Conservation (phyloP, 2,797 vertebrate genomes). For the Pantherophis alleghaniensis region DNA sequence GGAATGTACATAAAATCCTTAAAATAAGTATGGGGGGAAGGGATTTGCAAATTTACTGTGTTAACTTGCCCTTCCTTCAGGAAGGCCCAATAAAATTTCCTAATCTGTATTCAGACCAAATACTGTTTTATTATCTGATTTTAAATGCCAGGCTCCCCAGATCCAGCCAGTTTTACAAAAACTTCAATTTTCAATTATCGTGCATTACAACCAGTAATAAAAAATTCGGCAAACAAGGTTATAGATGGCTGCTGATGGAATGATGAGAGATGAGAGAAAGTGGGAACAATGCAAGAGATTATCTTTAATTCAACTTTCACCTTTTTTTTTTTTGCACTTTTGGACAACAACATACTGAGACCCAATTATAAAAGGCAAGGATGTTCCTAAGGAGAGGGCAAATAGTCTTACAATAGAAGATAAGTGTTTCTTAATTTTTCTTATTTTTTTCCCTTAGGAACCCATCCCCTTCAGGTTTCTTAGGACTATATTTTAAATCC, state of each 20-base stretch:
- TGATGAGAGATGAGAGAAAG: neutral
- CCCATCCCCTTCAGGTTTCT: neutral
- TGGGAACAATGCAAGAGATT: neutral
- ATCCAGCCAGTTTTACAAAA: constrained; percentile 18
- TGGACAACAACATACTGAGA: neutral
- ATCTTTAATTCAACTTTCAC: neutral
- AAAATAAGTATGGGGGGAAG: neutral
- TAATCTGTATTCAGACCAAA: constrained; percentile 2
- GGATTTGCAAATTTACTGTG: neutral
- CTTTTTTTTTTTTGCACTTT: neutral
- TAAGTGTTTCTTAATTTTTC: neutral
- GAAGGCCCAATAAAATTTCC: neutral
- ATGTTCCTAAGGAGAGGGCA: neutral
- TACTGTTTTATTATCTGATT: constrained; percentile 6
- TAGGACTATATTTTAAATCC: neutral
- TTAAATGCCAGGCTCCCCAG: neutral
- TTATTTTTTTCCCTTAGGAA: neutral
- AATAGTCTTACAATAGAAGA: neutral
- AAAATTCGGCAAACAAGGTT: neutral
- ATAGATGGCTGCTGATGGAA: neutral
- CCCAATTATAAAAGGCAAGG: neutral
- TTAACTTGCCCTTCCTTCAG: neutral
- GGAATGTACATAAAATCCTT: neutral
- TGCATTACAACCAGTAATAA: constrained; percentile 1
- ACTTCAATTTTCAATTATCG: constrained; percentile 9